Base-by-base conservation (phyloP, 1,140 invertebrate species). In the Periplaneta americana region DNA sequence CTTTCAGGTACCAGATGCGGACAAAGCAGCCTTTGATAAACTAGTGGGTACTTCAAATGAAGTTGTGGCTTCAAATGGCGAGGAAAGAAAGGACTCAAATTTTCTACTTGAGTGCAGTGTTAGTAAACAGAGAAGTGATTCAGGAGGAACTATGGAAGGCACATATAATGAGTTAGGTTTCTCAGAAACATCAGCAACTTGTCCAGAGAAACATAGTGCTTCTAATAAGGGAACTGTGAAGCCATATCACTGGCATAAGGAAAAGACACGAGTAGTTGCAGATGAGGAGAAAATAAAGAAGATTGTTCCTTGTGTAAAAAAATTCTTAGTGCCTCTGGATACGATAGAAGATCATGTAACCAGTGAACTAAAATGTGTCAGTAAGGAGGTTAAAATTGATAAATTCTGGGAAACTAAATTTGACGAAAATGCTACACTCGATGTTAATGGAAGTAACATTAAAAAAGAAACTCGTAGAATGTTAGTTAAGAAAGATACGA, bases 351-450 rank as follows among this genome's bases (percentile, higher is more conserved):
- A 85, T 31, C n/a, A 81, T 11, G 81, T 81, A 15, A 35, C 22
- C 28, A 28, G n/a, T 66, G 48, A 66, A n/a, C 22, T 66, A 13
- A 66, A 66, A 66, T 66, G 28, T n/a, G 22, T 66, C 48, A 85
- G 89, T 83, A 91, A 91, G 84, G 87, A 91, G 8, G 90, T 91
- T 0, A 89, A 91, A 87, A 90, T 91, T 79, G 90, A 90, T 81
- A 89, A 88, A 84, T 90, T 91, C 84, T 91, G 90, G 90, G 87
- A 90, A 33, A 75, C 22, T 37, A 66, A n/a, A 66, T 8, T 8
- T n/a, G 48, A 66, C 10, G n/a, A n/a, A 8, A n/a, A n/a, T 9
- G 6, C n/a, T 6, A 66, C 22, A 1, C 22, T 6, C 28, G 48
- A 66, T 6, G 22, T n/a, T 11, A 66, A 28, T 11, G 28, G 8